Base-by-base conservation (phyloP, 2,797 vertebrate genomes). In the Ctenosaura bakeri region DNA sequence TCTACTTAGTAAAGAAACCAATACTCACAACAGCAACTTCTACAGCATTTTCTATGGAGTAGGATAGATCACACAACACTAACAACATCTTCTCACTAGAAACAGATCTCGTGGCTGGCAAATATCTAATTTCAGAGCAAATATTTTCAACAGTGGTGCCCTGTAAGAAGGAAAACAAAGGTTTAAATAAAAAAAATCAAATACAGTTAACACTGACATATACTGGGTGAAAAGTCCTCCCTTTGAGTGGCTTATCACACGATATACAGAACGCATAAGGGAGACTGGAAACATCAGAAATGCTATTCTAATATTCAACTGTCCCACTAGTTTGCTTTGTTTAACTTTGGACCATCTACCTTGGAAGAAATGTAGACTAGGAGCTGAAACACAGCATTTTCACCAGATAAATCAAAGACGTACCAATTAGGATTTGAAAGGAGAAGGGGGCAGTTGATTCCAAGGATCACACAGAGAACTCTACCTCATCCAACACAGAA, bases 141-240 rank as follows among this genome's bases (percentile, higher is more conserved):
- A 99, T 98, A 90, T 98, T 97, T 93, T 98, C 98, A 90, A 99
- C 98, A 0, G 98, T 99, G 93, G 98, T 99, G 78, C 99, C 98
- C 99, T 99, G 92, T 94, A 76, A 90, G 50, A 93, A 94, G 46
- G n/a, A 94, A 95, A 18, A 4, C 62, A 93, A 59, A 9, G 12
- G 8, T 1, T 22, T 12, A 52, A 56, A 83, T 56, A 29, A 9
- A 74, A 78, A 64, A 46, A 79, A 71, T 7, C 32, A 18, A 9
- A 62, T 20, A n/a, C 18, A 71, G 3, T 20, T 86, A 78, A 78
- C 29, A 62, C 29, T 56, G 74, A 86, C 22, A 20, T 4, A 86
- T 10, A 35, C 5, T 14, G n/a, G n/a, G 42, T 29, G 83, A 66
- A n/a, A 12, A 26, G 22, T 3, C 18, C 52, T 71, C 50, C 50